Conservation (phyloP, 30 jellyfish, hydroid and myxozoan genomes). For the Hydra vulgaris region DNA sequence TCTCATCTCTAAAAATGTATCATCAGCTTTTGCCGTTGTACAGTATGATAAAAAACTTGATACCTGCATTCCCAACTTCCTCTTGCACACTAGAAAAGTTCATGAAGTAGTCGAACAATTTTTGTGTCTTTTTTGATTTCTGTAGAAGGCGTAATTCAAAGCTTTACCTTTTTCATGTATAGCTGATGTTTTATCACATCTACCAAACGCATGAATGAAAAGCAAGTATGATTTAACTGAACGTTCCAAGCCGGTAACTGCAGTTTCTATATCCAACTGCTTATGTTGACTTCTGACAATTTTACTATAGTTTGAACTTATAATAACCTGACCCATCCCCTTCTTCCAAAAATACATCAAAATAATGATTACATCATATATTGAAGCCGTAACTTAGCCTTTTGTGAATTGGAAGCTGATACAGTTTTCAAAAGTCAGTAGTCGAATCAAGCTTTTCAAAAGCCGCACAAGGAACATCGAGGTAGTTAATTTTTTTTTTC, state of each 20-base stretch:
- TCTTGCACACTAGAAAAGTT: too few species aligned
- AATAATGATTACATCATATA: too few species aligned
- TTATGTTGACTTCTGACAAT: too few species aligned
- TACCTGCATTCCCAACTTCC: too few species aligned
- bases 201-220: slow-evolving; percentile 26
- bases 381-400: not conserved
- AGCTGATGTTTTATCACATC: slow-evolving; percentile 33
- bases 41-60: too few species aligned
- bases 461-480: not conserved
- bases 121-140: too few species aligned
- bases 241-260: not conserved
- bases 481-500: not conserved
- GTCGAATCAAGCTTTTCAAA: not conserved
- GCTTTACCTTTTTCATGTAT: slow-evolving; percentile 12
- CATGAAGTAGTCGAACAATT: too few species aligned
- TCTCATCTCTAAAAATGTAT: too few species aligned
- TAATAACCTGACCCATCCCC: slow-evolving; percentile 1
- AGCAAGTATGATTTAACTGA: not conserved
- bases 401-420: not conserved
- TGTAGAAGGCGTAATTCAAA: too few species aligned
- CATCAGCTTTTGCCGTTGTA: too few species aligned
- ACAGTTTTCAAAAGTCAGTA: not conserved
- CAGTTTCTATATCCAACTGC: too few species aligned
- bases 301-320: not conserved
- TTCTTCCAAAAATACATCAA: not conserved